Base-by-base conservation (phyloP, 2,888 invertebrate genomes). In the Vanessa cardui region DNA sequence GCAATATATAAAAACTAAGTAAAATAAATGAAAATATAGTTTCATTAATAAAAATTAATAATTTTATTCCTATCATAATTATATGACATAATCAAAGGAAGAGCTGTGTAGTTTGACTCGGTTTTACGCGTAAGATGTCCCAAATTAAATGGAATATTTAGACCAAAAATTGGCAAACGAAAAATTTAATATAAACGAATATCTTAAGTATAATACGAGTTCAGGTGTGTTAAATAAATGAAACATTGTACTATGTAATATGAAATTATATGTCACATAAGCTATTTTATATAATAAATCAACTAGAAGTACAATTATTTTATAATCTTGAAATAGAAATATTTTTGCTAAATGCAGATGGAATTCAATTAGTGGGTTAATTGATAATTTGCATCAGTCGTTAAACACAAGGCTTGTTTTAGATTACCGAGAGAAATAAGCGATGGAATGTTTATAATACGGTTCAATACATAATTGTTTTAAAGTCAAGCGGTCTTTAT, bases 391-490 rank as follows among this genome's bases (percentile, higher is more conserved):
- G 44, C 54, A 66, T 62, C 20, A 47, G 58, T 54, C 31, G 33
- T 59, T 64, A 52, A 60, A 45, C n/a, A 12, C n/a, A 60, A 33
- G 33, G 56, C 52, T 39, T 33, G 21, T 45, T 59, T 31, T 54
- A 49, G 21, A 60, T 58, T 50, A 58, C 58, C 49, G 20, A 69
- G 54, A 58, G 56, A 64, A 70, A 64, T 64, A 64, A 67, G 33
- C 18, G 44, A 58, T 50, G 64, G 68, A 64, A 68, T 69, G 59
- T 68, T 68, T 68, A 64, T 59, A 64, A 67, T 54, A 52, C 26
- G n/a, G 44, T 64, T 69, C 60, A 70, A 54, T 64, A 67, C 60
- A 50, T 64, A 56, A 68, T 61, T 68, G 63, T 50, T 46, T 63
- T 52, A 20, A 62, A 63, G 58, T 63, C 52, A 68, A 68, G 18